A percentile compares a stretch with the other conserved stretches of the same genome.
Conservation (phyloP, 1,140 invertebrate genomes). For the Formica exsecta region DNA sequence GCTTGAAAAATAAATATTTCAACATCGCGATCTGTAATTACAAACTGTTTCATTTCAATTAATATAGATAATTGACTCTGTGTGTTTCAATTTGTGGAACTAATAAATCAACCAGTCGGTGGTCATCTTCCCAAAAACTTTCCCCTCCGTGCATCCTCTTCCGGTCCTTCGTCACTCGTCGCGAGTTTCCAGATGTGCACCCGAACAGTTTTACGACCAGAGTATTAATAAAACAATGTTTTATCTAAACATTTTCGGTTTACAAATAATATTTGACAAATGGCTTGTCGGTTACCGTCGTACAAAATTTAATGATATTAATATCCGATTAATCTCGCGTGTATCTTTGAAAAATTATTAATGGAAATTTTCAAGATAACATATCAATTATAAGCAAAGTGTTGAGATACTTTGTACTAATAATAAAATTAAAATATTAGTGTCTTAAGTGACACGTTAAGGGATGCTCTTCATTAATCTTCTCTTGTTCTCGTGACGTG, state of each 20-base stretch:
- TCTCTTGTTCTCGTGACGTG: not conserved
- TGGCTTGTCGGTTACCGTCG: not conserved
- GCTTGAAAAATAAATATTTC: not conserved
- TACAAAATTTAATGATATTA: not conserved
- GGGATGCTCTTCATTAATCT: not conserved
- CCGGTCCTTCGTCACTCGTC: constrained; percentile 65
- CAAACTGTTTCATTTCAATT: constrained; percentile 33
- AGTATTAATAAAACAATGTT: constrained; percentile 43
- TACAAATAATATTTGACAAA: constrained; percentile 33
- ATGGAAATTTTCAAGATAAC: not conserved
- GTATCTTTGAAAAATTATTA: not conserved
- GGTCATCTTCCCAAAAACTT: constrained; percentile 50
- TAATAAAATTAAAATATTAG: constrained; percentile 6
- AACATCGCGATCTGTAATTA: not conserved
- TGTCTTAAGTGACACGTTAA: not conserved
- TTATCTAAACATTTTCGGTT: constrained; percentile 55
- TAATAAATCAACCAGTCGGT: constrained; percentile 30
- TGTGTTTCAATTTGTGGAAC: constrained; percentile 58
- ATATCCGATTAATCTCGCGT: constrained; percentile 6
- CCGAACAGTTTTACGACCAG: constrained; percentile 40
- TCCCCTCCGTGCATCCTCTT: constrained; percentile 33
- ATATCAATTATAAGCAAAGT: not conserved
- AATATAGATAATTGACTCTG: constrained; percentile 37
- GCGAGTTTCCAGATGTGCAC: constrained; percentile 61
- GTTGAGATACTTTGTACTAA: not conserved